Percentiles rank a stretch among this genome's conserved stretches.
These are phyloP conservation scores for Nylanderia fulva DNA, from an alignment of 1,140 invertebrate species.

Conservation along the genomic window DNA sequence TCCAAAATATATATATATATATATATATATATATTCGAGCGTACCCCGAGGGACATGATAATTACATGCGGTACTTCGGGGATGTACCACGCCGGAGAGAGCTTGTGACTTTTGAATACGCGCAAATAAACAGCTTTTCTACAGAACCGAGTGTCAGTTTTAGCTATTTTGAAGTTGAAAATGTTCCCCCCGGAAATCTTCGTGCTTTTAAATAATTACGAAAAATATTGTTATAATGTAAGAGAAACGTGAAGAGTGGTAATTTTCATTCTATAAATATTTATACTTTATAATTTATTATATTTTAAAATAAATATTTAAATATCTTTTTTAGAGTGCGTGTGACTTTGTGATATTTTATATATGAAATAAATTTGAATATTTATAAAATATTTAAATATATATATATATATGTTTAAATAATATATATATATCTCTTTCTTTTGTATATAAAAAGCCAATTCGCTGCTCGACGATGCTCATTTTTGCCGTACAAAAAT, in stretches of 20 bases:
- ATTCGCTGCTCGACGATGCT: not conserved
- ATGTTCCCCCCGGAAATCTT: not conserved
- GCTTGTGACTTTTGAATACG: constrained; percentile 22
- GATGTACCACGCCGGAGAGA: not conserved
- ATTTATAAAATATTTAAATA: not conserved
- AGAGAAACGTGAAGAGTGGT: not conserved
- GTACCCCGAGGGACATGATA: not conserved
- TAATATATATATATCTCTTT: not conserved
- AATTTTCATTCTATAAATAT: constrained; percentile 21
- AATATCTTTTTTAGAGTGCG: not conserved
- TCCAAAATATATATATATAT: no score
- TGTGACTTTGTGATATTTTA: not conserved
- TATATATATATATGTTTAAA: not conserved
- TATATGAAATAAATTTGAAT: not conserved
- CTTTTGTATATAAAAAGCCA: not conserved
- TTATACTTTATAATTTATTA: not conserved
- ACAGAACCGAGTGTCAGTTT: not conserved
- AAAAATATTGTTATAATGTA: constrained; percentile 7
- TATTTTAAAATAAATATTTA: constrained; percentile 5
- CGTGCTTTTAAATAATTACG: not conserved
- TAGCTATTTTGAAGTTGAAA: not conserved
- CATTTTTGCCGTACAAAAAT: constrained; percentile 3
- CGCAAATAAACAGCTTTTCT: not conserved
- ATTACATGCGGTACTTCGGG: not conserved
- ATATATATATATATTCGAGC: no score